phyloP scores from a whole-genome alignment of 2,797 vertebrate species.

The Tapirus indicus region DNA sequence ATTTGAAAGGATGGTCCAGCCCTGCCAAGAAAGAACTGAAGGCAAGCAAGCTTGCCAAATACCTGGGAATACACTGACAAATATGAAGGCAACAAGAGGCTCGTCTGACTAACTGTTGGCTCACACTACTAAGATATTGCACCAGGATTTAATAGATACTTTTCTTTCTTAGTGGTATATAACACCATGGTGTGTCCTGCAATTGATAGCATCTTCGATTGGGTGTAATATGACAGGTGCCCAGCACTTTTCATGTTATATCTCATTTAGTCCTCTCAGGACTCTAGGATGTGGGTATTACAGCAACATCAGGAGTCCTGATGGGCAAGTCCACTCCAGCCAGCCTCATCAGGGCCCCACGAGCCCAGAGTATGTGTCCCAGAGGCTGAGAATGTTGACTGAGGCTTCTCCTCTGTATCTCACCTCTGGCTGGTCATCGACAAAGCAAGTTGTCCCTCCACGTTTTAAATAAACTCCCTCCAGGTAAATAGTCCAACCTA shows the following conservation, averaged over 20 bases:
- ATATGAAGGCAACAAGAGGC: neutral
- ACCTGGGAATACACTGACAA: neutral
- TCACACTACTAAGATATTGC: neutral
- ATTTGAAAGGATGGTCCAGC: neutral
- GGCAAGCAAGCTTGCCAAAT: neutral
- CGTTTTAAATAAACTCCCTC: neutral
- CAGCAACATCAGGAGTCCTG: conserved; percentile 75
- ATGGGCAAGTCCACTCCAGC: conserved; percentile 80
- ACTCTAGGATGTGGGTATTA: neutral
- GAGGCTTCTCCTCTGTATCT: conserved; percentile 83
- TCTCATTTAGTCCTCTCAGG: neutral
- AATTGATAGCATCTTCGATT: neutral
- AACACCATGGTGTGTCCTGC: neutral
- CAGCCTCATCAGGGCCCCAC: conserved; percentile 86
- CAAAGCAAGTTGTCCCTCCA: conserved; percentile 76
- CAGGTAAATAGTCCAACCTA: neutral
- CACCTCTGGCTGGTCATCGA: conserved; percentile 80
- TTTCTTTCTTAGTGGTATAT: neutral
- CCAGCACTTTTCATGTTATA: neutral
- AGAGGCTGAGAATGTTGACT: conserved; percentile 84
- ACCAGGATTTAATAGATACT: neutral
- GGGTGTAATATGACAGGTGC: accelerated
- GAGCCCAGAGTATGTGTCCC: conserved; percentile 83
- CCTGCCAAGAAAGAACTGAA: neutral
- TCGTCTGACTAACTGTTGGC: neutral